Base-by-base conservation (phyloP, 2,797 vertebrate species). In the Benthosema pterotum region DNA sequence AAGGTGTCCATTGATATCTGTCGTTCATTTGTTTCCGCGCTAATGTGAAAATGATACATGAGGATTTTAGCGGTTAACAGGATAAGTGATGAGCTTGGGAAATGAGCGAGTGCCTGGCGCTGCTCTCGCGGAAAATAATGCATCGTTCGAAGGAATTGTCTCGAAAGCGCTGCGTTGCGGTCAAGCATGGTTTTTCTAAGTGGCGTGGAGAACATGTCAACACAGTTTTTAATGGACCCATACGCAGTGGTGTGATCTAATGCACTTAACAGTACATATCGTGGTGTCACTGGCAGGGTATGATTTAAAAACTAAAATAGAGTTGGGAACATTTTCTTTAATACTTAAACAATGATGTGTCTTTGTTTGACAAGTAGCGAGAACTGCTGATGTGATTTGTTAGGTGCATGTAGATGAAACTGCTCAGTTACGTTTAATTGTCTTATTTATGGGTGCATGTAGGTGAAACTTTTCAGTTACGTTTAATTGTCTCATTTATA, bases 1-100 rank as follows among this genome's bases (percentile, higher is more conserved):
- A 60, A 74, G 52, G 70, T 79, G 79, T 77, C 74, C 58, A 55
- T 58, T 63, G 69, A 73, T 76, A 74, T 60, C 63, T 69, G 52
- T 68, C n/a, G 60, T 68, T 81, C 75, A 77, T 79, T 70, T 61
- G 71, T 78, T 69, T 73, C 75, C 60, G 69, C 70, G 52, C 52
- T 75, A 72, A 74, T 71, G 73, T 61, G 50, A 58, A 57, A 63
- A 69, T 72, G 67, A 66, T 73, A 51, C 60, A 67, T 42, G 48
- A 63, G 59, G 25, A 42, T 45, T 42, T 42, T 17, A 11, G 5
- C n/a, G 15, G 19, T 28, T 48, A 38, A 17, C 28, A 45, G 60
- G 38, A 62, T 53, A 13, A 62, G 38, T 13, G 49, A 45, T 19
- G 61, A 54, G 54, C 19, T 46, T 55, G 42, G 53, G 53, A 50